These are phyloP conservation scores for Orycteropus afer DNA, from an alignment of 2,113 vertebrate species.

Conservation along the genomic window DNA sequence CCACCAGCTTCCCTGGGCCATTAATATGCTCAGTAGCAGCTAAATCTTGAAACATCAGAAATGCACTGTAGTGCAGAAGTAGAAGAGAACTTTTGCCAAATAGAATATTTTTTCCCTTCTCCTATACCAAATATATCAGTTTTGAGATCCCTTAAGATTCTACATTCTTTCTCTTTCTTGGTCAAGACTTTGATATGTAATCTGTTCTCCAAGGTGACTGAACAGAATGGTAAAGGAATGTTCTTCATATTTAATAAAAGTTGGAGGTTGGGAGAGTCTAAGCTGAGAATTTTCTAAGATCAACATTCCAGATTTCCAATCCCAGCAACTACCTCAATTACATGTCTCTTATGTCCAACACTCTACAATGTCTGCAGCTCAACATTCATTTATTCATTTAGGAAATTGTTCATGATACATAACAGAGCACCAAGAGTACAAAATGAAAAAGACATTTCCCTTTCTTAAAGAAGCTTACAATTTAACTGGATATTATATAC, in stretches of 20 bases:
- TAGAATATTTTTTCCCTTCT: neutral
- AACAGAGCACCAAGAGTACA: neutral
- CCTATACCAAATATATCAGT: neutral
- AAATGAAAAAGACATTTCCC: neutral
- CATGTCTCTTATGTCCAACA: neutral
- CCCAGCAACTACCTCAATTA: neutral
- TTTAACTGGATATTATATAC: neutral
- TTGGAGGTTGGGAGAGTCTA: neutral
- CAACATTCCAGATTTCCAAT: neutral
- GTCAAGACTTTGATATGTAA: constrained; percentile 28
- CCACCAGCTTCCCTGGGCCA: neutral
- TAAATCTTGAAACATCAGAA: constrained; percentile 13
- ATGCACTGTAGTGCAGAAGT: neutral
- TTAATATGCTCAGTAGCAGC: neutral
- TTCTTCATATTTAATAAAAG: neutral
- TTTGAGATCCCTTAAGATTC: neutral
- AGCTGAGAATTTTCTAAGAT: neutral
- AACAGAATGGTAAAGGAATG: neutral
- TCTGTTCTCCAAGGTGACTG: neutral
- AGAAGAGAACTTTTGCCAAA: neutral
- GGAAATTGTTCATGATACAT: neutral
- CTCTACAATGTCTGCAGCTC: neutral
- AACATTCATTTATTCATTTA: neutral
- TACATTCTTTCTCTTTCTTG: neutral
- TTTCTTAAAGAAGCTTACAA: neutral